Evolutionary conservation across 23 tunicate genomes (phyloP).

Genomic region (Clavelina lepadiformis): DNA sequence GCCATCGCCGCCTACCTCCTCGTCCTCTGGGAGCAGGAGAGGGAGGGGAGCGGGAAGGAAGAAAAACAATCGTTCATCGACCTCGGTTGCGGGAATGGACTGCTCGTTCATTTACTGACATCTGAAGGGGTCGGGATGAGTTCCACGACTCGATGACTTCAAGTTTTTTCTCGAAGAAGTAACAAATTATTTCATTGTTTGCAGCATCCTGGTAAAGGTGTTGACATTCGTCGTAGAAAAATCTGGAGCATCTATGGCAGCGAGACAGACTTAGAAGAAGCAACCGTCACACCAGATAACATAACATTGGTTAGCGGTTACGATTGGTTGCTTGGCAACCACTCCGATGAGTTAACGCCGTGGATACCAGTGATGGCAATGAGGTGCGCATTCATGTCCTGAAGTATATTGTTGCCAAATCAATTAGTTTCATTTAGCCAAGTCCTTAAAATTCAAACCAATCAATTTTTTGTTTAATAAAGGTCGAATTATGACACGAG

Average conservation of each 20-base stretch:
- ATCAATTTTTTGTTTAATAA: too few relatives aligned
- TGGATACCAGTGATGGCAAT: slow-evolving; percentile 96
- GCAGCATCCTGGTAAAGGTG: slow-evolving; percentile 77
- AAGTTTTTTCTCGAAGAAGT: not conserved
- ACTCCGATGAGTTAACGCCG: slow-evolving; percentile 96
- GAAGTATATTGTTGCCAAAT: too few relatives aligned
- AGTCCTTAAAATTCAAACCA: too few relatives aligned
- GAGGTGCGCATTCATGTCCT: too few relatives aligned
- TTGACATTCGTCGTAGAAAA: slow-evolving; percentile 61
- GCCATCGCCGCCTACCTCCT: slow-evolving; percentile 96
- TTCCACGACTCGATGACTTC: not conserved
- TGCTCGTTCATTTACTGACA: slow-evolving; percentile 70
- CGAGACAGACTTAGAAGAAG: slow-evolving; percentile 44
- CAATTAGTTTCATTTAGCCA: too few relatives aligned
- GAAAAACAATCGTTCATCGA: slow-evolving; percentile 70
- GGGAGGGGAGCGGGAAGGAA: not conserved
- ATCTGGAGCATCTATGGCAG: slow-evolving; percentile 63
- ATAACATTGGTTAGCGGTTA: slow-evolving; percentile 22
- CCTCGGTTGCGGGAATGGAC: slow-evolving; percentile 97
- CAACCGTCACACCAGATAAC: slow-evolving; percentile 63
- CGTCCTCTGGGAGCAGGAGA: slow-evolving; percentile 64
- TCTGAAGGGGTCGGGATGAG: slow-evolving; percentile 74
- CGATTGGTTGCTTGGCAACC: slow-evolving; percentile 97
- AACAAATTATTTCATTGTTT: not conserved
- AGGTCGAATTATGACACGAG: slow-evolving; percentile 40